Base-by-base conservation (phyloP, 2,113 vertebrate genomes). In the Ceyx cyanopectus region DNA sequence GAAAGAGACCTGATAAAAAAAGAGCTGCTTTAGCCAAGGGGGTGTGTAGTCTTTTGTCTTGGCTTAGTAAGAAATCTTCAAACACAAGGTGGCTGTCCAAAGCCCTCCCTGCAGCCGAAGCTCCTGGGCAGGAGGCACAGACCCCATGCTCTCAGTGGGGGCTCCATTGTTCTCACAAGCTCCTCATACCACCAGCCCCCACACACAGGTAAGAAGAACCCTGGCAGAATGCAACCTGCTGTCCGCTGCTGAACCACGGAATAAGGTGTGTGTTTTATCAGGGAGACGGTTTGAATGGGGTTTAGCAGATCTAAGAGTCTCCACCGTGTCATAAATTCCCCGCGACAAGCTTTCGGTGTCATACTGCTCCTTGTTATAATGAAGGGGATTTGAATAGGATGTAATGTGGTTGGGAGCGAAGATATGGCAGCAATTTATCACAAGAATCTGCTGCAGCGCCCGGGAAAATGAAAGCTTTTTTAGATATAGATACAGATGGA, bases 301-400 rank as follows among this genome's bases (percentile, higher is more conserved):
- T 92, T 91, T 95, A 93, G 95, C 76, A 94, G 94, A 92, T 93
- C 93, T 93, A 30, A 89, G 93, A 90, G 94, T 81, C 96, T 95
- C 96, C 87, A 29, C 92, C 15, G 90, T 74, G 80, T 50, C 94
- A 94, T 97, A 94, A 96, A 97, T 97, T 80, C 87, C 84, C 84
- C 1, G 43, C 89, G 95, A 95, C 92, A 75, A 92, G 93, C 92
- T 94, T 93, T 89, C 65, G 92, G 95, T 97, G 96, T 96, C 97
- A 88, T 81, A 46, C 61, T 80, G 93, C 94, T 96, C 50, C 95
- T 93, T 48, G 94, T 70, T 92, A 88, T 95, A 97, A 96, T 95
- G 95, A 96, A 96, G 92, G 85, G 94, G 94, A 96, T 97, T 95
- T 92, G 87, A 94, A 95, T 95, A 82, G 96, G 88, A 37, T 89